Evolutionary conservation across 2,888 invertebrate species (phyloP).

Genomic region (Pollenia amentaria): DNA sequence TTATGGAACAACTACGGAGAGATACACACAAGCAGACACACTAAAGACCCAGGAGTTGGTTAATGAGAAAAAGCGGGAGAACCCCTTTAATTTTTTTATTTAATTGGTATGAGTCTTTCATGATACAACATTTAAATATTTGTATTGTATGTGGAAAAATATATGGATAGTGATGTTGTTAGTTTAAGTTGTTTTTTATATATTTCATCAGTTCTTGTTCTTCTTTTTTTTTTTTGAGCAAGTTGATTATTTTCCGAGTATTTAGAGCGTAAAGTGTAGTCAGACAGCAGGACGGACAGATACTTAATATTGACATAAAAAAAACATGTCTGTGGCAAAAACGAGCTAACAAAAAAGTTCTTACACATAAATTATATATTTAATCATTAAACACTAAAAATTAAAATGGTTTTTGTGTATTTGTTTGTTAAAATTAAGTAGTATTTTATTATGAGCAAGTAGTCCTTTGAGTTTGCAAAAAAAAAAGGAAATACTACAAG

Average conservation of each 20-base stretch:
- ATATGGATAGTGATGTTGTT: conserved; percentile 32
- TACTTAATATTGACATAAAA: conserved; percentile 35
- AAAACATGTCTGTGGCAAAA: conserved; percentile 41
- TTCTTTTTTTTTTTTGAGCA: conserved; percentile 73
- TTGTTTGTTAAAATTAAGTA: no score
- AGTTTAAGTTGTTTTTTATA: conserved; percentile 26
- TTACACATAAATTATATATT: conserved; percentile 31
- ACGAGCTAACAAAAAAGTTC: background rate
- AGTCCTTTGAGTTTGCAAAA: no score
- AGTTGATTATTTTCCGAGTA: conserved; percentile 83
- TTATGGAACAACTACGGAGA: background rate
- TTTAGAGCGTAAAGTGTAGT: conserved; percentile 83
- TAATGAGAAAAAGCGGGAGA: conserved; percentile 44
- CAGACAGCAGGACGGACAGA: conserved; percentile 51
- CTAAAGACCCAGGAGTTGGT: conserved; percentile 22
- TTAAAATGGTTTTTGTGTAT: background rate
- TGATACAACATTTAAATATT: conserved; percentile 60
- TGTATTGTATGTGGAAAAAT: conserved; percentile 29
- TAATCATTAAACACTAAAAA: conserved; percentile 32
- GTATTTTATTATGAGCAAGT: no score
- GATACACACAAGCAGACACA: background rate
- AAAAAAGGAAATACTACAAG: no score
- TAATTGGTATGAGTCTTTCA: conserved; percentile 15
- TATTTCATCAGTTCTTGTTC: conserved; percentile 28
- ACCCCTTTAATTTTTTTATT: conserved; percentile 40